Base-by-base conservation (phyloP, 2,888 invertebrate species). In the Phalera bucephala region DNA sequence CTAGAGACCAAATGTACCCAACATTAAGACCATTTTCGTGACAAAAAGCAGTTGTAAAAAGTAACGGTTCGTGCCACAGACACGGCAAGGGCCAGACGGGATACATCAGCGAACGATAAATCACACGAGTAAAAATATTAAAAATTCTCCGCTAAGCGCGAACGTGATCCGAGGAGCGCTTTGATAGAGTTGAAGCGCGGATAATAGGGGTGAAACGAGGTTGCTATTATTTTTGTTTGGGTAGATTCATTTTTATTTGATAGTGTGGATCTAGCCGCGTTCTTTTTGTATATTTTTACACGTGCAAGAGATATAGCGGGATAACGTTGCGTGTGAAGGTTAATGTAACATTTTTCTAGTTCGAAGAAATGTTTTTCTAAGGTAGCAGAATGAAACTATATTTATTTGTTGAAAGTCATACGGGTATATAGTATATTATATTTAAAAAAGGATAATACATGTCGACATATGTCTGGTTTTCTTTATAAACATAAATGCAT, bases 81-180 rank as follows among this genome's bases (percentile, higher is more conserved):
- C 27, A 38, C 26, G 11, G 34, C 36, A 31, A 33, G 36, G 39
- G 25, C 15, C 32, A 27, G n/a, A 19, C 32, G 30, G 31, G 34
- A 44, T 12, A 33, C 43, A 44, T 17, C 27, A 14, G 15, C 11
- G 35, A 27, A 28, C 39, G 21, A 52, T 60, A 60, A 62, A 62
- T 63, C 53, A 58, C 38, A 41, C 13, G 26, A 40, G 33, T 23
- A 42, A 35, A 56, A 59, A 61, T 59, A 63, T 63, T 56, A 56
- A 59, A 56, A 54, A 46, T 42, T 45, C 40, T 31, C 36, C 32
- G 36, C 36, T 47, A 23, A 17, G 13, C 21, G 32, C 11, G 40
- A 43, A 45, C 45, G 44, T 50, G 53, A 50, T 43, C 32, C 31
- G 21, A n/a, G 32, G 6, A 12, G n/a, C 22, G 32, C 9, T 23